Evolutionary conservation across 2,888 invertebrate species (phyloP).

Genomic region (Pasiphila rectangulata): DNA sequence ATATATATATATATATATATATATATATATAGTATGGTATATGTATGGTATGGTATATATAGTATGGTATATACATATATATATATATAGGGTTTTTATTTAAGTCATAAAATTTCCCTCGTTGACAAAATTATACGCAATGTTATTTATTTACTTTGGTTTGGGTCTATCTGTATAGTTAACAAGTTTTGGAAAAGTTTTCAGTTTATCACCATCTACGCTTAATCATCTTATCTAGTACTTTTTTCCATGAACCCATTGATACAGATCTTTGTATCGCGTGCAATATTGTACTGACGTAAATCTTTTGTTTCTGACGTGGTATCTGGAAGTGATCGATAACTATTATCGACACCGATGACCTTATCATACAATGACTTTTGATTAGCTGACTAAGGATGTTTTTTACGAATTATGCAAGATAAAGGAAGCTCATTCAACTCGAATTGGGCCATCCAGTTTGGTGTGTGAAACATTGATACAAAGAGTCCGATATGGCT

Average conservation of each 20-base stretch:
- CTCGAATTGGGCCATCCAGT: slow-evolving; percentile 50
- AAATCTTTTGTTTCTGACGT: slow-evolving; percentile 26
- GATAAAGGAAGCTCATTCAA: slow-evolving; percentile 65
- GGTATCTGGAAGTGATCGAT: slow-evolving; percentile 30
- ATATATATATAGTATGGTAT: too few relatives aligned
- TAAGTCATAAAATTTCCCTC: too few relatives aligned
- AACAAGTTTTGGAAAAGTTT: too few relatives aligned
- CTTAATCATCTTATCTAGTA: too few relatives aligned
- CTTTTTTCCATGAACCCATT: not conserved
- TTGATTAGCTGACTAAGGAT: slow-evolving; percentile 36
- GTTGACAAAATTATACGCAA: too few relatives aligned
- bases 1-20: too few relatives aligned
- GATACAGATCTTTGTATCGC: not conserved
- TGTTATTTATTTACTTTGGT: too few relatives aligned
- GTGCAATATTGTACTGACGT: slow-evolving; percentile 12
- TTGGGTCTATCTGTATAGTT: too few relatives aligned
- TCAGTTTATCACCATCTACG: too few relatives aligned
- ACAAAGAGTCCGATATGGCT: slow-evolving; percentile 52
- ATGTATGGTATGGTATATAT: too few relatives aligned
- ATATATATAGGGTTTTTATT: too few relatives aligned
- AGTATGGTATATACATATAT: too few relatives aligned
- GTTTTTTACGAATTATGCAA: slow-evolving; percentile 47
- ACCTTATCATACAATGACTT: slow-evolving; percentile 55
- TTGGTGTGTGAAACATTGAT: slow-evolving; percentile 57
- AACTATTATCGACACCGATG: slow-evolving; percentile 35